phyloP scores from a whole-genome alignment of 2,888 invertebrate species.

The Hirtodrosophila cameraria region DNA sequence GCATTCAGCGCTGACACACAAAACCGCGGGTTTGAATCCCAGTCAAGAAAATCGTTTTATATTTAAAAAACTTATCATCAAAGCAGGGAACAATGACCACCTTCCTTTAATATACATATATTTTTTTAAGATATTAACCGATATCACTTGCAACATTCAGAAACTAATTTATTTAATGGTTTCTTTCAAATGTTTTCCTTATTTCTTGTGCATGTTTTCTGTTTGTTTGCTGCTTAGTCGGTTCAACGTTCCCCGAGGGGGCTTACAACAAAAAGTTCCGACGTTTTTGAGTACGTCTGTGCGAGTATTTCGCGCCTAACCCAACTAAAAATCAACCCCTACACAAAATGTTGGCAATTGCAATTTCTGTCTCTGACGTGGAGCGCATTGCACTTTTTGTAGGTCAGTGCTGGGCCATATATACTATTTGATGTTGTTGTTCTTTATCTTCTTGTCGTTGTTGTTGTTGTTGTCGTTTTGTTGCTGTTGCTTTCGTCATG shows the following conservation, averaged over 20 bases:
- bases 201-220: neutral
- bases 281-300: conserved; percentile 3
- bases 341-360: conserved; percentile 31
- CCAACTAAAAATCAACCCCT: conserved; percentile 61
- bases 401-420: conserved; percentile 63
- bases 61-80: no score
- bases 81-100: no score
- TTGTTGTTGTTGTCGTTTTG: conserved; percentile 4
- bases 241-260: conserved; percentile 32
- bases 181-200: neutral
- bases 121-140: no score
- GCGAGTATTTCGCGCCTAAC: conserved; percentile 31
- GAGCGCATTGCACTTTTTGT: conserved; percentile 74
- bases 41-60: no score
- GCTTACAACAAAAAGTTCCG: conserved; percentile 7
- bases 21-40: no score
- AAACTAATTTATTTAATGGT: conserved; percentile 1
- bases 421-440: conserved; percentile 7
- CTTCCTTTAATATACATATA: neutral
- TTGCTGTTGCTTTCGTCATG: conserved; percentile 46
- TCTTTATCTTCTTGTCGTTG: no score
- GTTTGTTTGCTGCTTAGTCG: neutral
- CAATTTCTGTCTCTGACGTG: conserved; percentile 38
- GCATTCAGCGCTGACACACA: no score
- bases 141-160: neutral